Percentiles rank a stretch among this genome's conserved stretches.
These are phyloP conservation scores for Cassiopea xamachana DNA, from an alignment of 30 jellyfish, hydroid and myxozoan genomes.

Conservation along the genomic window DNA sequence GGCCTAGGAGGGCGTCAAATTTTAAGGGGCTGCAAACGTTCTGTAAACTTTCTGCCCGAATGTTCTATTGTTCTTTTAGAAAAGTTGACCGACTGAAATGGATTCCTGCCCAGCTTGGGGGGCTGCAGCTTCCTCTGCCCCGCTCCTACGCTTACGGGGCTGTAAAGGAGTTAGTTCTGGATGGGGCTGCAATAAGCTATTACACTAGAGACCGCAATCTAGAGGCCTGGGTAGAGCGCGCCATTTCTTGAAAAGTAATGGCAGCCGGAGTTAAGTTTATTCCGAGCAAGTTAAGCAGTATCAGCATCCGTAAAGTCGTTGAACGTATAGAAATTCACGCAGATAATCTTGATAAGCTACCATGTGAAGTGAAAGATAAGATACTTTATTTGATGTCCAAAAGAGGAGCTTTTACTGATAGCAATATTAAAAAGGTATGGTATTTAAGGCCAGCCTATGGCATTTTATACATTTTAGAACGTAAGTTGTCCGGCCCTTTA, in stretches of 20 bases:
- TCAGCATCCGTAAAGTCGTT: conserved; percentile 33
- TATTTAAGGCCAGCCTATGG: background rate
- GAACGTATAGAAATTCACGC: conserved; percentile 18
- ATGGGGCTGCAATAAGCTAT: background rate
- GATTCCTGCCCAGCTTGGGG: no score
- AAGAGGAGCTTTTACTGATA: conserved; percentile 50
- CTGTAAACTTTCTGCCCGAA: no score
- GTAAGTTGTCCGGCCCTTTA: no score
- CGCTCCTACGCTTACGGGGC: no score
- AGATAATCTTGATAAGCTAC: conserved; percentile 10
- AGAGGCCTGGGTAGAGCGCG: conserved; percentile 3
- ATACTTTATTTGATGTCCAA: conserved; percentile 49
- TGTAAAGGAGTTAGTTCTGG: no score
- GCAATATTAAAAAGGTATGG: conserved; percentile 46
- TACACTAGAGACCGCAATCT: background rate
- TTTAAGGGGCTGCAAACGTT: no score
- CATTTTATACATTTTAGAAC: no score
- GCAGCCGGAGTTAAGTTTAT: conserved; percentile 12
- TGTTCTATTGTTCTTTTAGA: no score
- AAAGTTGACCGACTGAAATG: no score
- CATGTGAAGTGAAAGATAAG: conserved; percentile 39
- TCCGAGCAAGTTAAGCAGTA: conserved; percentile 38
- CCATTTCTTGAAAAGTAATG: conserved; percentile 4
- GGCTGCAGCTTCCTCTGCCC: no score
- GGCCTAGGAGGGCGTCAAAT: no score